Evolutionary conservation across 2,797 vertebrate species (phyloP), one percentile per base, ranked within the genome.

Genomic region (Ataeniobius toweri): DNA sequence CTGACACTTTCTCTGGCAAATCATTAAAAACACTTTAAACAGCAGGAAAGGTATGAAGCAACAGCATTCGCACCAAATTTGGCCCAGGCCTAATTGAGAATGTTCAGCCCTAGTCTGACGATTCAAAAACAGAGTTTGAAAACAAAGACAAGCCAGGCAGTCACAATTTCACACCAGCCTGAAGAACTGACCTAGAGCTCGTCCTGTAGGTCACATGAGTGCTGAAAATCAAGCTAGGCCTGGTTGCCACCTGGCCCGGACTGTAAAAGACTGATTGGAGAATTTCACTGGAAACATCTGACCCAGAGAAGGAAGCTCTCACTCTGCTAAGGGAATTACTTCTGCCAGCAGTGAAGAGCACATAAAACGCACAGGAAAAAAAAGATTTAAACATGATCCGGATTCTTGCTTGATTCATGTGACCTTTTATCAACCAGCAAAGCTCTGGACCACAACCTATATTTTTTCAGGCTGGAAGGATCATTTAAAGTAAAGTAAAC

Each of bases 351-450:
- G 74, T 13, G 7, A 76, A 28, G 63, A 61, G 48, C 73, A 75
- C 80, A 88, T 89, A 76, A 79, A 83, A 77, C 36, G 71, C 69
- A 18, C 44, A 65, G 55, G 65, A 50, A 46, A 1, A 1, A n/a
- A 67, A 80, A 58, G 78, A 82, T 61, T n/a, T 41, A 26, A 75
- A 71, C 68, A 26, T 75, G 83, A 74, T 89, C 85, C 69, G 75
- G 82, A 90, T 89, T 91, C 86, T 77, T 86, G 87, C 91, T 86
- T 87, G 61, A 73, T 81, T 76, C 50, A 7, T 67, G 71, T 56
- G 24, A 75, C 39, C 44, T 26, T 75, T 67, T 75, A 74, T 39
- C 82, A 86, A 82, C 24, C 53, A 36, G 6, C 16, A 8, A 80
- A 69, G 56, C 71, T 72, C 20, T 65, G 51, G 39, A 69, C 73